Conservation (phyloP, 2,113 vertebrate species). For the Zosterops japonicus region DNA sequence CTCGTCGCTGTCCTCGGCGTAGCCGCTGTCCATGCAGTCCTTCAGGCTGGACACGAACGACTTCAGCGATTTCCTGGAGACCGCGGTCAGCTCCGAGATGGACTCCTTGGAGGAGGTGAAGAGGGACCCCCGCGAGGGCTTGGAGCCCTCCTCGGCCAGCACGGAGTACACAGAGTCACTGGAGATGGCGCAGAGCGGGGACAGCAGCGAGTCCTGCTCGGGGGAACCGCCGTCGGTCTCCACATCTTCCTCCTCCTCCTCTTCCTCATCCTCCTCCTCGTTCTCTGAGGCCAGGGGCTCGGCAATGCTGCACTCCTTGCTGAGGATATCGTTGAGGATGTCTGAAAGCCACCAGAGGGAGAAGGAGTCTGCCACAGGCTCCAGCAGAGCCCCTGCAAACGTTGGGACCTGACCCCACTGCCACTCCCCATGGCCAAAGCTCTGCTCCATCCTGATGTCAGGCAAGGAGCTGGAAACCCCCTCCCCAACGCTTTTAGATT, state of each 20-base stretch:
- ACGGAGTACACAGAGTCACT: slow-evolving; percentile 66
- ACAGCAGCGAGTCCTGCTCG: slow-evolving; percentile 70
- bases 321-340: slow-evolving; percentile 85
- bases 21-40: slow-evolving; percentile 89
- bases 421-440: rapidly evolving
- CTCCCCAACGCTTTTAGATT: not conserved
- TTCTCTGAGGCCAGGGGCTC: slow-evolving; percentile 65
- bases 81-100: slow-evolving; percentile 80
- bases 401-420: rapidly evolving
- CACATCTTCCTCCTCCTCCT: slow-evolving; percentile 76
- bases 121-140: slow-evolving; percentile 48
- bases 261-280: slow-evolving; percentile 45
- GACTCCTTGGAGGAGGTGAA: slow-evolving; percentile 80
- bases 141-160: slow-evolving; percentile 70
- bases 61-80: slow-evolving; percentile 78
- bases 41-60: slow-evolving; percentile 85
- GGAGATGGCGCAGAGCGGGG: slow-evolving; percentile 75
- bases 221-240: slow-evolving; percentile 33
- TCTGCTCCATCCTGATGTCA: not conserved
- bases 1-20: slow-evolving; percentile 87
- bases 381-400: not conserved
- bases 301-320: slow-evolving; percentile 76
- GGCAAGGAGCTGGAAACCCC: not conserved
- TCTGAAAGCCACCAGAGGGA: slow-evolving; percentile 73
- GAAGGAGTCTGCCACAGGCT: rapidly evolving